Conservation (phyloP, 2,888 invertebrate species). For the Microchrysa polita region DNA sequence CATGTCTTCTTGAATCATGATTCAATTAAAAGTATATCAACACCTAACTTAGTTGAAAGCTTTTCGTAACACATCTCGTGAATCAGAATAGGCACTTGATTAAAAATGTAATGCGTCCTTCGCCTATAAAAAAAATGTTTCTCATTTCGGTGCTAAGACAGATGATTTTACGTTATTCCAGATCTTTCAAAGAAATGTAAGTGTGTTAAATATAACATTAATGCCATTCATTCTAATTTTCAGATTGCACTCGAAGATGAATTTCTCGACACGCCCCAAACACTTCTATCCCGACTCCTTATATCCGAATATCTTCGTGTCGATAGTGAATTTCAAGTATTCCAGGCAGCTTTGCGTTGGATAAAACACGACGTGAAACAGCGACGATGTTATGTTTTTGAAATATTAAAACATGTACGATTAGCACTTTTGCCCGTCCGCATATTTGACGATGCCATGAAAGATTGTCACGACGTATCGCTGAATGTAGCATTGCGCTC, state of each 20-base stretch:
- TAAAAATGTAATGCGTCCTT: too few species aligned
- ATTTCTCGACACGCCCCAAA: slow-evolving; percentile 82
- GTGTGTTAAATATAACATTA: too few species aligned
- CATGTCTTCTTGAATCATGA: too few species aligned
- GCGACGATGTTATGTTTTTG: slow-evolving; percentile 84
- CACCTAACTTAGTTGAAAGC: too few species aligned
- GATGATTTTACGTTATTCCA: too few species aligned
- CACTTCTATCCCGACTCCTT: slow-evolving; percentile 78
- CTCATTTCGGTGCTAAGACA: too few species aligned
- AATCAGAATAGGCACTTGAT: too few species aligned
- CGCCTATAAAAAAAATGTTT: too few species aligned
- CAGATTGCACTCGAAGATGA: slow-evolving; percentile 74
- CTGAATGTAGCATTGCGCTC: slow-evolving; percentile 83
- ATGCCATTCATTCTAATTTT: too few species aligned
- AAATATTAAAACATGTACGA: slow-evolving; percentile 83
- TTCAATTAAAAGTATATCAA: too few species aligned
- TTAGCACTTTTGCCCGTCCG: slow-evolving; percentile 84
- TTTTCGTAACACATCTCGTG: too few species aligned
- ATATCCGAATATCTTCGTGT: slow-evolving; percentile 88
- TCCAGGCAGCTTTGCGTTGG: slow-evolving; percentile 89
- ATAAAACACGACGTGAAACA: slow-evolving; percentile 81
- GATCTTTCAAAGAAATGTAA: too few species aligned
- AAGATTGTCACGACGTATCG: slow-evolving; percentile 82
- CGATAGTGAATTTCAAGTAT: slow-evolving; percentile 89
- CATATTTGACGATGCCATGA: slow-evolving; percentile 79